Base-by-base conservation (phyloP, 2,888 invertebrate species). In the Tetranychus truncatus region DNA sequence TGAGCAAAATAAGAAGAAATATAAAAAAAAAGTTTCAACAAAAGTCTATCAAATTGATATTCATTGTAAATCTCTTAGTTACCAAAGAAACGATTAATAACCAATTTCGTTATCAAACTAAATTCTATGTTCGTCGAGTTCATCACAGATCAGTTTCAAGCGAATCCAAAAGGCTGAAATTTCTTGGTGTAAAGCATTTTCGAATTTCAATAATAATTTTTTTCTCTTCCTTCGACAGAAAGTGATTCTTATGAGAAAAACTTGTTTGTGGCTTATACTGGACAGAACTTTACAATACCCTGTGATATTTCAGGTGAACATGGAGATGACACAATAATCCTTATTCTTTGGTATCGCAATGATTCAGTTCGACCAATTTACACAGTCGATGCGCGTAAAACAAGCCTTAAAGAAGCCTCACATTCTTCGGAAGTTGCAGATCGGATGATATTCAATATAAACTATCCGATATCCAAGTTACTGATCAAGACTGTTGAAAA, bases 311-410 rank as follows among this genome's bases (percentile, higher is more conserved):
- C 77, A n/a, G 34, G 74, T 18, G 72, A 72, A 15, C 45, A 71
- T 45, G 34, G 45, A n/a, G 77, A 77, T 18, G 76, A 77, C 65
- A 73, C 73, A 1, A 76, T 77, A 11, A 73, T 74, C 6, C 66
- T 77, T 5, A 74, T 77, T n/a, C 71, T 77, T 6, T 77, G 77
- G 77, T 77, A 76, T 46, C 73, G 75, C 7, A 77, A 77, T 66
- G 77, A 76, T 69, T 74, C 71, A 1, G 75, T 71, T 15, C 75
- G 46, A 8, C 77, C 77, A 8, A 76, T 77, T 44, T 77, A 77
- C 73, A 77, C 75, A 45, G 77, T 77, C 24, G 77, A 77, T 69
- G 77, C 77, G 1, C 76, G 77, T 1, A 34, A 15, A 7, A 71
- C 67, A 8, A 66, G 34, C 20, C 67, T 77, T 11, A 72, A 76